phyloP scores from a whole-genome alignment of 2,113 vertebrate genomes.

The Cnemophilus loriae region DNA sequence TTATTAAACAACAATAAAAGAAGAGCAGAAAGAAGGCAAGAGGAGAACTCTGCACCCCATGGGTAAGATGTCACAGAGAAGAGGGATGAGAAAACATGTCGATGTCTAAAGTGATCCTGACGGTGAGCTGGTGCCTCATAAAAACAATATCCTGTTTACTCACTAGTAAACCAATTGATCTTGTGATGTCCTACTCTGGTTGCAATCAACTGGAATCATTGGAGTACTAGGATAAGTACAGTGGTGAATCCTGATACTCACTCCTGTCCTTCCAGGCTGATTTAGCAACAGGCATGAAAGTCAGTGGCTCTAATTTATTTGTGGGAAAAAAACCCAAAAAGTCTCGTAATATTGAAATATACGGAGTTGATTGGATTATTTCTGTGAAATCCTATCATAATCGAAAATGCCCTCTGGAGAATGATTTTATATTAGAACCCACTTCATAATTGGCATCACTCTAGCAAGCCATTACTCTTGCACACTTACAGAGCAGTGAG shows the following conservation, averaged over 20 bases:
- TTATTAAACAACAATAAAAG: background rate
- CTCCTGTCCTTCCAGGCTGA: background rate
- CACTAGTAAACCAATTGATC: background rate
- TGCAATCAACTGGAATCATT: background rate
- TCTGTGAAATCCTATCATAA: background rate
- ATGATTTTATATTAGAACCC: background rate
- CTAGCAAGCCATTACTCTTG: background rate
- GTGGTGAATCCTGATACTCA: background rate
- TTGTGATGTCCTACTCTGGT: background rate
- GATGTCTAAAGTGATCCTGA: background rate
- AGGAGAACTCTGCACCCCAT: background rate
- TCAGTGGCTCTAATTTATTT: background rate
- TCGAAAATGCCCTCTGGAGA: background rate
- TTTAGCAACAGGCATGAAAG: background rate
- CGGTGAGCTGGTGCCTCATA: background rate
- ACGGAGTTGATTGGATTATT: background rate
- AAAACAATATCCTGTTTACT: background rate
- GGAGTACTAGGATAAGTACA: background rate
- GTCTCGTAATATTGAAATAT: background rate
- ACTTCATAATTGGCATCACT: background rate
- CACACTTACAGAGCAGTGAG: rapidly evolving
- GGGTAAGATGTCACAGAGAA: background rate
- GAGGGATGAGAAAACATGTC: background rate
- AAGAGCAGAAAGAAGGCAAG: background rate
- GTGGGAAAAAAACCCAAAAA: background rate